Percentiles rank a stretch among this genome's conserved stretches.
phyloP scores from a whole-genome alignment of 2,888 invertebrate genomes.

The Drosophila fulvimacula region DNA sequence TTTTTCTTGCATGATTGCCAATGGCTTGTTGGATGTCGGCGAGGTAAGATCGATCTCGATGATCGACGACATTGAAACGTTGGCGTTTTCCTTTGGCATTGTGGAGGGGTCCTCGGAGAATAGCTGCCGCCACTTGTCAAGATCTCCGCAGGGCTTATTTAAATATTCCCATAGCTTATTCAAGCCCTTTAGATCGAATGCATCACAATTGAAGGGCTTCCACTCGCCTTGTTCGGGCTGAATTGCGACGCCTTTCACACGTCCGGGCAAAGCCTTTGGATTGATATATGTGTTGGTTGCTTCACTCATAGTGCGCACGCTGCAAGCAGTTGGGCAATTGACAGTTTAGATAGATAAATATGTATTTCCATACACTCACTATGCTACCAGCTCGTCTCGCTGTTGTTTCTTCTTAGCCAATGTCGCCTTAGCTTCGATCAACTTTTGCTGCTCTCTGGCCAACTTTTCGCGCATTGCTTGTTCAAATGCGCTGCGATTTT shows the following conservation, averaged over 20 bases:
- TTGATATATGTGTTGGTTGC: constrained; percentile 59
- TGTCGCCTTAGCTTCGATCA: constrained; percentile 12
- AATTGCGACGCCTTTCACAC: constrained; percentile 52
- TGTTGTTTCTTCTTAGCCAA: constrained; percentile 21
- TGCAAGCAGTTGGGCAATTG: constrained; percentile 20
- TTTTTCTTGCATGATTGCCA: constrained; percentile 2
- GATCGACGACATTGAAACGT: constrained; percentile 37
- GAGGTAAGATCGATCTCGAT: constrained; percentile 63
- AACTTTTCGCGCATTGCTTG: constrained; percentile 27
- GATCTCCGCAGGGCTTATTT: constrained; percentile 8
- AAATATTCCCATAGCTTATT: constrained; percentile 22
- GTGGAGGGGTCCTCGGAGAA: constrained; percentile 4
- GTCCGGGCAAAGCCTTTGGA: constrained; percentile 44
- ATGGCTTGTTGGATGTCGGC: constrained; percentile 20
- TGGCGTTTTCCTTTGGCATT: constrained; percentile 19
- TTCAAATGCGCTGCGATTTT: constrained; percentile 20
- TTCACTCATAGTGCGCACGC: constrained; percentile 53
- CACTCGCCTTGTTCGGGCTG: constrained; percentile 25
- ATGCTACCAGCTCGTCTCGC: constrained; percentile 31
- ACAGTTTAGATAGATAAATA: neutral
- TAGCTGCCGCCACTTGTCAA: constrained; percentile 46
- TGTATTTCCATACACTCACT: constrained; percentile 31
- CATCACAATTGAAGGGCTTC: constrained; percentile 38
- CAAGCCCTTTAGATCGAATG: constrained; percentile 15
- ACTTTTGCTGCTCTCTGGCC: constrained; percentile 19